These are phyloP conservation scores for Mythimna pallens DNA, from an alignment of 2,888 invertebrate species.

Conservation along the genomic window DNA sequence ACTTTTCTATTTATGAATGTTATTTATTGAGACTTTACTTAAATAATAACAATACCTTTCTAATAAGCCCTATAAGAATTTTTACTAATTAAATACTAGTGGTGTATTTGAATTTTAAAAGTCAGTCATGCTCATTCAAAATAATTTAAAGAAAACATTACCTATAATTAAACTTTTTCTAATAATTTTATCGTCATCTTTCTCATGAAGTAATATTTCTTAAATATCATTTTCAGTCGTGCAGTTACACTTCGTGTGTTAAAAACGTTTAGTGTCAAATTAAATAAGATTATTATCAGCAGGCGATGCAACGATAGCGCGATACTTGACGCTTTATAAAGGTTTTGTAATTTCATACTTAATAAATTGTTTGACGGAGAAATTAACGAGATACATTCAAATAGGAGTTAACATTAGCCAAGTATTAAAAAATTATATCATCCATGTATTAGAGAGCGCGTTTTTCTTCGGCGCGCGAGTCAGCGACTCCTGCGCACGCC, in stretches of 20 bases:
- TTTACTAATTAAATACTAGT: too few species aligned
- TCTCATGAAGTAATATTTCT: not conserved
- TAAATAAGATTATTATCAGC: conserved; percentile 30
- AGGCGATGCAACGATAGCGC: conserved; percentile 16
- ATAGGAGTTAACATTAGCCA: conserved; percentile 45
- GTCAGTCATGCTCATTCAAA: not conserved
- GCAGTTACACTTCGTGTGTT: conserved; percentile 4
- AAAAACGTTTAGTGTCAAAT: conserved; percentile 30
- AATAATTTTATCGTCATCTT: not conserved
- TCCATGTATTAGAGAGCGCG: conserved; percentile 71
- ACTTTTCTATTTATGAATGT: too few species aligned
- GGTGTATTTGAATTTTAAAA: too few species aligned
- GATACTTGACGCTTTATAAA: conserved; percentile 9
- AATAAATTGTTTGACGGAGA: not conserved
- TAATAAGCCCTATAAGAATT: too few species aligned
- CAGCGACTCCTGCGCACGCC: conserved; percentile 78
- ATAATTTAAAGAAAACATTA: too few species aligned
- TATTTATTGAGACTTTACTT: too few species aligned
- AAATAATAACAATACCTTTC: too few species aligned
- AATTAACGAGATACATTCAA: conserved; percentile 23
- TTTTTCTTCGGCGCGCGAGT: conserved; percentile 68
- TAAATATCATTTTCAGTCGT: conserved; percentile 13
- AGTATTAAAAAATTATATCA: conserved; percentile 67
- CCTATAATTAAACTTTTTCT: not conserved
- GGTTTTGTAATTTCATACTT: not conserved